Evolutionary conservation across 2,797 vertebrate species (phyloP).

Genomic region (Poeciliopsis paucimaculata): DNA sequence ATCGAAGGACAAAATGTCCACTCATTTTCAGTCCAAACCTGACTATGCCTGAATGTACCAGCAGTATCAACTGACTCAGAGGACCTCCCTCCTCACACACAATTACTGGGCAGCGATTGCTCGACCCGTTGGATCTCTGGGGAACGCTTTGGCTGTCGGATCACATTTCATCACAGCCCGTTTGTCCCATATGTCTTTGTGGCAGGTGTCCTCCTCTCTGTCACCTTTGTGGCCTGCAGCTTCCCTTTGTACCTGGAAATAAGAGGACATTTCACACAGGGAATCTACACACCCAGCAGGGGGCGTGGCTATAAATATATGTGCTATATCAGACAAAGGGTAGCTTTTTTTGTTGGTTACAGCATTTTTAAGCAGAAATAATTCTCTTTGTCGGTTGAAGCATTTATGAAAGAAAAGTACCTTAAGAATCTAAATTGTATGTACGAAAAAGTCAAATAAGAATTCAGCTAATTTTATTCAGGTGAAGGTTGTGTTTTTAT

Average conservation of each 20-base stretch:
- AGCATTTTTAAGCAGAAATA: background rate
- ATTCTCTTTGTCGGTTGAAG: background rate
- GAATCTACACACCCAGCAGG: conserved; percentile 29
- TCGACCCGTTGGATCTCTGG: conserved; percentile 58
- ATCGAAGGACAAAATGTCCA: background rate
- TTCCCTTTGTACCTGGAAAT: conserved; percentile 31
- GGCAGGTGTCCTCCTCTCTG: conserved; percentile 56
- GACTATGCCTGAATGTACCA: background rate
- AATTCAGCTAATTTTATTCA: background rate
- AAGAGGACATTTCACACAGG: conserved; percentile 22
- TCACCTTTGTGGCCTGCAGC: conserved; percentile 38
- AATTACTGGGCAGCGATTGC: conserved; percentile 28
- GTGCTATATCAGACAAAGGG: conserved; percentile 8
- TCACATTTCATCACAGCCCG: conserved; percentile 59
- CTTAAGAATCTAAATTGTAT: background rate
- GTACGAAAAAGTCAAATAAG: background rate
- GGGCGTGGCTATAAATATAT: conserved; percentile 45
- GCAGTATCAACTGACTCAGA: conserved; percentile 21
- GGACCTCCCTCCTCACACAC: conserved; percentile 43
- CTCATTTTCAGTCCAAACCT: background rate
- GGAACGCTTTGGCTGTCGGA: conserved; percentile 56
- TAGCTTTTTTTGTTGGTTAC: conserved; percentile 3
- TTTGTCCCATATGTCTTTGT: conserved; percentile 61
- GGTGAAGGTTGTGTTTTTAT: conserved; percentile 37
- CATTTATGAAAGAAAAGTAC: background rate